Evolutionary conservation across 2,797 vertebrate genomes (phyloP).

Genomic region (Ptychobarbus kaznakovi): DNA sequence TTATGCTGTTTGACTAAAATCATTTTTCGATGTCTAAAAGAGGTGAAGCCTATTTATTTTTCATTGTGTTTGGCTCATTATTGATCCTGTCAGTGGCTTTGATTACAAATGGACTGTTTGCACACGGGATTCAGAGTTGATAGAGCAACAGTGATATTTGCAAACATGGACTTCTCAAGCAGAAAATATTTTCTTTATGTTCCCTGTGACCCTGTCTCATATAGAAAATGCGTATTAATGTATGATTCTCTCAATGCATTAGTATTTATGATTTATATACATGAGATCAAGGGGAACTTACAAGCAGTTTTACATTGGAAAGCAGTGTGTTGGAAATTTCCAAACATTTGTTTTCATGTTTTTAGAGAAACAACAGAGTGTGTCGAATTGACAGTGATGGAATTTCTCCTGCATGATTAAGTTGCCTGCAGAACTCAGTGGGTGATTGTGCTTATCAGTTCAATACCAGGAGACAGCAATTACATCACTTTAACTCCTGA

Average conservation of each 20-base stretch:
- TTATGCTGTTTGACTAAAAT: slow-evolving; percentile 48
- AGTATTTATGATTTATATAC: neutral
- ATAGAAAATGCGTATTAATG: slow-evolving; percentile 5
- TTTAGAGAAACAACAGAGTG: neutral
- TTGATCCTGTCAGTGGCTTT: slow-evolving; percentile 55
- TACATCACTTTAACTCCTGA: slow-evolving; percentile 55
- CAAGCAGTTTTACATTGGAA: neutral
- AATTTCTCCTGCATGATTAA: slow-evolving; percentile 48
- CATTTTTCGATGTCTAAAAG: slow-evolving; percentile 46
- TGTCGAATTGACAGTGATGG: slow-evolving; percentile 34
- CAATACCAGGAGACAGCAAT: slow-evolving; percentile 59
- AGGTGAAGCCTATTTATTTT: slow-evolving; percentile 61
- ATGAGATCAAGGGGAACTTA: neutral
- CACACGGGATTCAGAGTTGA: slow-evolving; percentile 2
- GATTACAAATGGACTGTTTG: slow-evolving; percentile 60
- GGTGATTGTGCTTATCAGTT: slow-evolving; percentile 49
- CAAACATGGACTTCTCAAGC: slow-evolving; percentile 1
- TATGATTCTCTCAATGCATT: neutral
- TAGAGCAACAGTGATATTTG: slow-evolving; percentile 17
- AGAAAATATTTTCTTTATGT: neutral
- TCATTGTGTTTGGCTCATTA: slow-evolving; percentile 58
- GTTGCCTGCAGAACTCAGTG: slow-evolving; percentile 28
- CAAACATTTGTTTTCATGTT: neutral
- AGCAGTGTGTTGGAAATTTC: neutral
- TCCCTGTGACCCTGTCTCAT: neutral